Evolutionary conservation across 2,888 invertebrate species (phyloP).

Genomic region (Linnaemya tessellans): DNA sequence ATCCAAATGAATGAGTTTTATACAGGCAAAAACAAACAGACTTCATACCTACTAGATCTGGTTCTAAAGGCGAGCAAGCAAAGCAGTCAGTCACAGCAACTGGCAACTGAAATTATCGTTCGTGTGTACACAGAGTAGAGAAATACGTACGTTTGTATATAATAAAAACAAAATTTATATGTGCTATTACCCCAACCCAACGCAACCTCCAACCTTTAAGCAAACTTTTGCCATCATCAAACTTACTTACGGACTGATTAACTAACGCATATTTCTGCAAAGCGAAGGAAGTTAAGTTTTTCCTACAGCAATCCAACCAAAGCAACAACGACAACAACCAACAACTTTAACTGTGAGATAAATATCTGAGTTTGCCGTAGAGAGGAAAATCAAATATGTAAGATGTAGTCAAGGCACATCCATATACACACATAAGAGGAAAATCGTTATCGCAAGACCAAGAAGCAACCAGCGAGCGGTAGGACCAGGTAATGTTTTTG

Average conservation of each 20-base stretch:
- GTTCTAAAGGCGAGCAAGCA: slow-evolving; percentile 9
- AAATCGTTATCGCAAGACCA: slow-evolving; percentile 30
- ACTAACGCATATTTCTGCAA: slow-evolving; percentile 52
- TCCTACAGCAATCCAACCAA: slow-evolving; percentile 13
- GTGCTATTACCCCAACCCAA: slow-evolving; percentile 54
- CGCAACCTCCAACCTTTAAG: slow-evolving; percentile 55
- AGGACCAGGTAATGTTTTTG: not conserved
- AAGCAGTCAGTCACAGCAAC: slow-evolving; percentile 43
- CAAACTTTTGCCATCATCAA: slow-evolving; percentile 55
- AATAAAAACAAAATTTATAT: slow-evolving; percentile 11
- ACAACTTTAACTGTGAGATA: slow-evolving; percentile 36
- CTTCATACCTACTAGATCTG: slow-evolving; percentile 27
- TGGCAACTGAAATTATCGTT: slow-evolving; percentile 51
- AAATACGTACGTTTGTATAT: too few species aligned
- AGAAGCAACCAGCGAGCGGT: slow-evolving; percentile 1
- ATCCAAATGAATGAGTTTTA: slow-evolving; percentile 68
- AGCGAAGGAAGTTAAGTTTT: slow-evolving; percentile 44
- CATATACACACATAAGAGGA: slow-evolving; percentile 26
- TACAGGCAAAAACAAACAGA: slow-evolving; percentile 52
- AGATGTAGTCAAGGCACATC: slow-evolving; percentile 4
- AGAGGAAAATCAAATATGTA: slow-evolving; percentile 28
- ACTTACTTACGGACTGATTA: slow-evolving; percentile 59
- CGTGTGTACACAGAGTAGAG: slow-evolving; percentile 1
- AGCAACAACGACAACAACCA: not conserved
- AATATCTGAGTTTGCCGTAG: slow-evolving; percentile 27